A percentile compares a stretch with the other conserved stretches of the same genome.
These are phyloP conservation scores for Chiloscyllium punctatum DNA, from an alignment of 2,797 vertebrate genomes.

Conservation along the genomic window DNA sequence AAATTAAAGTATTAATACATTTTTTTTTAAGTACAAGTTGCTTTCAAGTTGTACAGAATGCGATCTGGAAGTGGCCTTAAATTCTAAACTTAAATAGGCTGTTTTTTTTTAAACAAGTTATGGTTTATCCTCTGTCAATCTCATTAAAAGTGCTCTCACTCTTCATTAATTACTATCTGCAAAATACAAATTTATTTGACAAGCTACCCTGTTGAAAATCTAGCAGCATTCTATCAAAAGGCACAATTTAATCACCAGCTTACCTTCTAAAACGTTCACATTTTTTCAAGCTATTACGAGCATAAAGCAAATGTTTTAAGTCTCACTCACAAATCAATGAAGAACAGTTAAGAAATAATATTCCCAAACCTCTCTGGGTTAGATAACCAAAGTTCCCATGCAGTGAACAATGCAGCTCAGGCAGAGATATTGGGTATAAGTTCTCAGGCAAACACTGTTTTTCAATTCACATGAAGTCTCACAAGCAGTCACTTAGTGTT, in stretches of 20 bases:
- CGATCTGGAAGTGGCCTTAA: background rate
- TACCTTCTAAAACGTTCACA: background rate
- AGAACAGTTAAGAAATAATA: slow-evolving; percentile 48
- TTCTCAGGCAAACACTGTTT: background rate
- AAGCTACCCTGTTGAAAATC: background rate
- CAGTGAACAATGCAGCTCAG: background rate
- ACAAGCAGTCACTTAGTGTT: background rate
- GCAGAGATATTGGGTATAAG: background rate
- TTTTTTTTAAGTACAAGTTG: background rate
- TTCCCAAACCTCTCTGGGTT: slow-evolving; percentile 27
- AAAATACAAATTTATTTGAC: background rate
- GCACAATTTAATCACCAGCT: background rate
- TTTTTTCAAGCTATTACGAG: background rate
- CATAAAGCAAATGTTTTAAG: background rate
- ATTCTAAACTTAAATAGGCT: background rate
- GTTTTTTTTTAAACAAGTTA: background rate
- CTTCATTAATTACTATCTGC: background rate
- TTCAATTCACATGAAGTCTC: background rate
- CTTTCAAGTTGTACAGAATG: background rate
- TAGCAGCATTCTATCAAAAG: background rate
- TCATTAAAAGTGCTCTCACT: background rate
- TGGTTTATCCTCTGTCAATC: background rate
- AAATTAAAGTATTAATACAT: background rate
- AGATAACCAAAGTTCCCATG: background rate
- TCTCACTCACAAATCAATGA: slow-evolving; percentile 48